Percentiles rank a stretch among this genome's conserved stretches.
Conservation (phyloP, 2,113 vertebrate genomes). For the Mesocricetus auratus region DNA sequence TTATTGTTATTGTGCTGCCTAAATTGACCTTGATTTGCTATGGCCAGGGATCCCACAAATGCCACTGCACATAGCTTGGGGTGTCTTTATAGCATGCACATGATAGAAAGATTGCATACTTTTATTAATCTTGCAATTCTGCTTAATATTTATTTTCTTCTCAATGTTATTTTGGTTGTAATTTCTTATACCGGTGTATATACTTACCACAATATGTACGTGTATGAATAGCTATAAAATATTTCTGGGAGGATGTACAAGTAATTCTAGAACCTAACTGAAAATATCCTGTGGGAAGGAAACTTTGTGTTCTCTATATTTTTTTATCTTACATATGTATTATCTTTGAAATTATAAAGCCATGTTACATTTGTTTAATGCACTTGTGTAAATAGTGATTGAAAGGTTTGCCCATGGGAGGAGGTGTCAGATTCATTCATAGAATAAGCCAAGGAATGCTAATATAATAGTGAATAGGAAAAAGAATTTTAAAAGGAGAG, state of each 20-base stretch:
- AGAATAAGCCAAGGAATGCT: not conserved
- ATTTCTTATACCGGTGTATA: not conserved
- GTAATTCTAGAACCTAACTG: slow-evolving; percentile 41
- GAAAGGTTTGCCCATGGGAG: not conserved
- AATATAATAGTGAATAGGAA: not conserved
- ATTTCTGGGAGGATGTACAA: slow-evolving; percentile 58
- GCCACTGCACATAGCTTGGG: not conserved
- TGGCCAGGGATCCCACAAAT: not conserved
- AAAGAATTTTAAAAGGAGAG: not conserved
- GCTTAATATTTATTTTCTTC: slow-evolving; percentile 8
- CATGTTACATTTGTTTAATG: not conserved
- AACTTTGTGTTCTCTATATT: slow-evolving; percentile 14
- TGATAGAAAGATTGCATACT: not conserved
- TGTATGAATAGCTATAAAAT: slow-evolving; percentile 40
- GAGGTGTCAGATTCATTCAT: not conserved
- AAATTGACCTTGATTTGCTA: not conserved
- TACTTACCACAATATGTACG: not conserved
- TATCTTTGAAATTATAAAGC: slow-evolving; percentile 39
- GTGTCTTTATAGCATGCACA: slow-evolving; percentile 20
- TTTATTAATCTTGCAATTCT: slow-evolving; percentile 50
- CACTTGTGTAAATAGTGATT: not conserved
- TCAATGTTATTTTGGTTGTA: slow-evolving; percentile 50
- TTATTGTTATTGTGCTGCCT: not conserved
- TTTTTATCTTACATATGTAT: not conserved
- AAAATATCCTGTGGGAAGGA: slow-evolving; percentile 28